These are phyloP conservation scores for Danio albolineatus DNA, from an alignment of 2,797 vertebrate species.

Conservation along the genomic window DNA sequence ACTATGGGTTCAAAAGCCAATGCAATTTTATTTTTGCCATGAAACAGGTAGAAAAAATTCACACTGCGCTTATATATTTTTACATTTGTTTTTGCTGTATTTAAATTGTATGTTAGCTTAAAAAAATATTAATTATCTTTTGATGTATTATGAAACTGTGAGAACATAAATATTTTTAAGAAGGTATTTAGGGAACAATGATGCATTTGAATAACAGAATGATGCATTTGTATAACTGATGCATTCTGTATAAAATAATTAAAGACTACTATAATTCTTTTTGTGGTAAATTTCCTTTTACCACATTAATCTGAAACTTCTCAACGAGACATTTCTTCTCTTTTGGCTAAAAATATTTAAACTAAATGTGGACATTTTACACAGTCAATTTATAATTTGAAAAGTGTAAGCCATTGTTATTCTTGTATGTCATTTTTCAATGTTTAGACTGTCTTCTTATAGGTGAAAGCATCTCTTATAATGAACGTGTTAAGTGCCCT, in stretches of 20 bases:
- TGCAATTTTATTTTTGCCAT: too few relatives aligned
- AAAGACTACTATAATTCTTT: not conserved
- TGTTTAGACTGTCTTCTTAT: not conserved
- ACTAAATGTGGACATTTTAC: not conserved
- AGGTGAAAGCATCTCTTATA: conserved; percentile 15
- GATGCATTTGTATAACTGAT: not conserved
- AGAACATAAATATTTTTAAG: too few relatives aligned
- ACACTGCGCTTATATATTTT: too few relatives aligned
- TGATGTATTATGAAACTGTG: too few relatives aligned
- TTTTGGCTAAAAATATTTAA: not conserved
- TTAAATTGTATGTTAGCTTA: too few relatives aligned
- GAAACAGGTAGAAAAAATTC: too few relatives aligned
- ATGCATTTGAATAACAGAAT: too few relatives aligned
- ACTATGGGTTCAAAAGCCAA: too few relatives aligned
- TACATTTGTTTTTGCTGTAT: too few relatives aligned
- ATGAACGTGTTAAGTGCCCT: not conserved
- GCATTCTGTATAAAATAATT: not conserved
- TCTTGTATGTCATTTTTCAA: not conserved
- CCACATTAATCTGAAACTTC: not conserved
- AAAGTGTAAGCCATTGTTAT: not conserved
- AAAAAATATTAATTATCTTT: too few relatives aligned
- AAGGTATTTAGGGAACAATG: too few relatives aligned
- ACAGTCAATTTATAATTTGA: not conserved
- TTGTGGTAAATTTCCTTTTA: not conserved
- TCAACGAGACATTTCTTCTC: not conserved